These are phyloP conservation scores for Glaucidium brasilianum DNA, from an alignment of 2,113 vertebrate species.

Conservation along the genomic window DNA sequence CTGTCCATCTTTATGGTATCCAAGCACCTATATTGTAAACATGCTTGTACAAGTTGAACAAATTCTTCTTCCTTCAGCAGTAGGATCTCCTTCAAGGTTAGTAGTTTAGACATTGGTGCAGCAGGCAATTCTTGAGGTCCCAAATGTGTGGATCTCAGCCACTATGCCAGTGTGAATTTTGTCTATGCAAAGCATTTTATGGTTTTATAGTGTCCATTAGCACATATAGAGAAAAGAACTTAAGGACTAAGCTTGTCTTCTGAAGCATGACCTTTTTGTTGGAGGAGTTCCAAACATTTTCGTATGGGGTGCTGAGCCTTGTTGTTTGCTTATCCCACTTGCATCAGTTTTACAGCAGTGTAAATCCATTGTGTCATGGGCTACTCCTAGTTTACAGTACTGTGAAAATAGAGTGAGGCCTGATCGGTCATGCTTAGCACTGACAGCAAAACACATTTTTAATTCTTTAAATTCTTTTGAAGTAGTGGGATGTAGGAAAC, in stretches of 20 bases:
- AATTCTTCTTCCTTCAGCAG: neutral
- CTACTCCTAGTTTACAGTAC: neutral
- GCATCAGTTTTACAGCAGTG: neutral
- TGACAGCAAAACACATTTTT: slow-evolving; percentile 17
- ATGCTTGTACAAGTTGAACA: neutral
- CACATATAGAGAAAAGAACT: neutral
- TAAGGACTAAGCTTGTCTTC: neutral
- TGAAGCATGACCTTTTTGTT: slow-evolving; percentile 42
- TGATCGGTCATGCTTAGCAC: neutral
- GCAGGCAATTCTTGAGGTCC: neutral
- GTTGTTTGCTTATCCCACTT: neutral
- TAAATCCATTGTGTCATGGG: neutral
- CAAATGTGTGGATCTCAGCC: neutral
- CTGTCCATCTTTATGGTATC: neutral
- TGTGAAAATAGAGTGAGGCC: neutral
- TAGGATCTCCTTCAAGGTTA: neutral
- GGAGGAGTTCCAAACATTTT: slow-evolving; percentile 38
- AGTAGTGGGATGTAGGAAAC: neutral
- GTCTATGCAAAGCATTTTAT: neutral
- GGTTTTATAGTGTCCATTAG: neutral
- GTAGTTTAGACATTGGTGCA: neutral
- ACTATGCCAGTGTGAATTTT: neutral
- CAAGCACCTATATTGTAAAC: neutral
- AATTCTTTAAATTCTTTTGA: slow-evolving; percentile 42
- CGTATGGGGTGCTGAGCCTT: neutral